Percentiles rank a stretch among this genome's conserved stretches.
Evolutionary conservation across 2,797 vertebrate genomes (phyloP).

Genomic region (Urophycis tenuis): DNA sequence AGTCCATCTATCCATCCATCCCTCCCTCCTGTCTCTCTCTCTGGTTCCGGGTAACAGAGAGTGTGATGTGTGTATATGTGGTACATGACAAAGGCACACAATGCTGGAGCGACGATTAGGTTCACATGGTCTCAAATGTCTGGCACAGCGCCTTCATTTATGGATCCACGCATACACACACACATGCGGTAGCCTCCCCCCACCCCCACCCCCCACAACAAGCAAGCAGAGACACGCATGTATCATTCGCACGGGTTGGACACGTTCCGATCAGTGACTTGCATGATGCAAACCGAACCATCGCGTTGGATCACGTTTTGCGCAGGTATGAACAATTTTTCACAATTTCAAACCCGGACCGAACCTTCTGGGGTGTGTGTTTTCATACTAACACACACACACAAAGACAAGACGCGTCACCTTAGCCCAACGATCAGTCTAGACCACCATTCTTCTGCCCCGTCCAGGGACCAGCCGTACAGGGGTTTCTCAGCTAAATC

Average conservation of each 20-base stretch:
- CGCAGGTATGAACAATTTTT: too few species aligned
- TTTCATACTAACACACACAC: slow-evolving; percentile 6
- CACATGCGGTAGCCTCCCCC: too few species aligned
- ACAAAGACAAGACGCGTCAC: background rate
- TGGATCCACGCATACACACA: background rate
- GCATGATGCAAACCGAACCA: too few species aligned
- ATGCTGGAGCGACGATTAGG: background rate
- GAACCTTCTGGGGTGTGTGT: background rate
- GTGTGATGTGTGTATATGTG: background rate
- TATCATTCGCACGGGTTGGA: too few species aligned
- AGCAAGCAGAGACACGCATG: too few species aligned
- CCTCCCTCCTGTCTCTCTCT: background rate
- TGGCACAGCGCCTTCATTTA: background rate
- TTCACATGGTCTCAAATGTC: background rate
- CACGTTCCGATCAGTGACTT: background rate
- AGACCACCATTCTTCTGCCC: slow-evolving; percentile 10
- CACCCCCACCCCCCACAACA: background rate
- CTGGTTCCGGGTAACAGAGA: background rate
- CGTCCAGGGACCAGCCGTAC: slow-evolving; percentile 21
- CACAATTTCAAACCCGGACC: too few species aligned
- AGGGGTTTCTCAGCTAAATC: slow-evolving; percentile 28
- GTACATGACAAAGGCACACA: background rate
- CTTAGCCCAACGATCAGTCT: background rate
- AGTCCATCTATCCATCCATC: too few species aligned
- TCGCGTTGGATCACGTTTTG: too few species aligned